Evolutionary conservation across 2,113 vertebrate genomes (phyloP).

Genomic region (Neopipo cinnamomea): DNA sequence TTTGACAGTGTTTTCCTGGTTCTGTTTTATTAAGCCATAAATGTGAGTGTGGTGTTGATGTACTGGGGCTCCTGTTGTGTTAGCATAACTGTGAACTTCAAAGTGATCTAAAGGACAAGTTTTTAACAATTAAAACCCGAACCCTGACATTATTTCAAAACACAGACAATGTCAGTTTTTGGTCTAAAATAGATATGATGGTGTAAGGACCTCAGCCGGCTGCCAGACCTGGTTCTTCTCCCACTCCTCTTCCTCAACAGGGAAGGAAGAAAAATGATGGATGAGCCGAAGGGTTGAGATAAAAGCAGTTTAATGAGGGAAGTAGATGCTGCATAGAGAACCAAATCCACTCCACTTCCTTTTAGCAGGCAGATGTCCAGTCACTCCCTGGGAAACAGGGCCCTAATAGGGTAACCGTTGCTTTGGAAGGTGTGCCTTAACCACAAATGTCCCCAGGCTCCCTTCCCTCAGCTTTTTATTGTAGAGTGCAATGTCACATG

Average conservation of each 20-base stretch:
- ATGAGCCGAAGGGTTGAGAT: not conserved
- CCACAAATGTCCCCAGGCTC: rapidly evolving
- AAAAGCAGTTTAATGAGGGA: not conserved
- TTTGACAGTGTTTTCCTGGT: not conserved
- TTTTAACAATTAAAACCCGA: not conserved
- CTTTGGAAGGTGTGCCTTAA: not conserved
- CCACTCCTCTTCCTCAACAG: not conserved
- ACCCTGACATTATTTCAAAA: not conserved
- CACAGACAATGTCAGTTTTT: not conserved
- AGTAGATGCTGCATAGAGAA: not conserved
- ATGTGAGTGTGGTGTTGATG: not conserved
- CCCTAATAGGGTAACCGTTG: rapidly evolving
- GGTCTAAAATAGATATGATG: not conserved
- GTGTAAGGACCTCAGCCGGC: not conserved
- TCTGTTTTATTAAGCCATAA: not conserved
- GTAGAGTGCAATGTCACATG: rapidly evolving
- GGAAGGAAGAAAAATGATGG: not conserved
- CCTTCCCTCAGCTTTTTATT: not conserved
- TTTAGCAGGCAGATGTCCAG: not conserved
- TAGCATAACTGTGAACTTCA: not conserved
- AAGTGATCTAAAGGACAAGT: not conserved
- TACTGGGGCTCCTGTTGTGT: not conserved
- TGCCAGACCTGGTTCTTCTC: not conserved
- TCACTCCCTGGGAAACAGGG: not conserved
- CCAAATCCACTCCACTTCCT: not conserved